Percentiles rank a stretch among this genome's conserved stretches.
Conservation (phyloP, 2,113 vertebrate species). For the Chunga burmeisteri region DNA sequence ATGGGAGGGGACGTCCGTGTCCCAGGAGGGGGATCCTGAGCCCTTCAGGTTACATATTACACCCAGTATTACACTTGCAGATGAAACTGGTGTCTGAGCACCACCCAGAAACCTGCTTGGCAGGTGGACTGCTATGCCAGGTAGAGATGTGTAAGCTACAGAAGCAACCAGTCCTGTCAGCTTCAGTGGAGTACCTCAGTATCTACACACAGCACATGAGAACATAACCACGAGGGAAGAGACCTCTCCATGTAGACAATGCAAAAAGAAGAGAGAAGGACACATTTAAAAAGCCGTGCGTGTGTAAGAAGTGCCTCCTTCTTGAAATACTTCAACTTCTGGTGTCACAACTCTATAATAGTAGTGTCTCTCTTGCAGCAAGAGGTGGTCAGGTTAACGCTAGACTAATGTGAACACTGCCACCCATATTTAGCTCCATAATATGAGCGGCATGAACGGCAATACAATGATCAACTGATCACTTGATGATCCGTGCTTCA, state of each 20-base stretch:
- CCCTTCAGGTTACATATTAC: background rate
- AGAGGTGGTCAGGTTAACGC: background rate
- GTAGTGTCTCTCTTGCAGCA: background rate
- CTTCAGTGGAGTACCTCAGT: background rate
- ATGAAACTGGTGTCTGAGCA: background rate
- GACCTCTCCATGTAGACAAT: background rate
- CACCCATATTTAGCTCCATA: background rate
- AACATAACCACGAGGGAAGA: background rate
- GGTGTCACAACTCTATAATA: background rate
- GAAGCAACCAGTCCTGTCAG: background rate
- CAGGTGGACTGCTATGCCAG: background rate
- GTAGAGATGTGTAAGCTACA: background rate
- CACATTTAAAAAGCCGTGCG: background rate
- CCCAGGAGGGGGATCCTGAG: background rate
- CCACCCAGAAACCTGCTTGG: background rate
- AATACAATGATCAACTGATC: background rate
- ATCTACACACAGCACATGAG: background rate
- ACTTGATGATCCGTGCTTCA: background rate
- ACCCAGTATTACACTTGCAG: background rate
- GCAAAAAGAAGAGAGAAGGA: background rate
- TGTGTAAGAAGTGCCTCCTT: background rate
- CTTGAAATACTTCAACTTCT: background rate
- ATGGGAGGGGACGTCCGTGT: background rate
- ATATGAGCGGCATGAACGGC: background rate
- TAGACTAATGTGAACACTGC: background rate